Evolutionary conservation across 2,888 invertebrate species (phyloP).

Genomic region (Aphidius colemani): DNA sequence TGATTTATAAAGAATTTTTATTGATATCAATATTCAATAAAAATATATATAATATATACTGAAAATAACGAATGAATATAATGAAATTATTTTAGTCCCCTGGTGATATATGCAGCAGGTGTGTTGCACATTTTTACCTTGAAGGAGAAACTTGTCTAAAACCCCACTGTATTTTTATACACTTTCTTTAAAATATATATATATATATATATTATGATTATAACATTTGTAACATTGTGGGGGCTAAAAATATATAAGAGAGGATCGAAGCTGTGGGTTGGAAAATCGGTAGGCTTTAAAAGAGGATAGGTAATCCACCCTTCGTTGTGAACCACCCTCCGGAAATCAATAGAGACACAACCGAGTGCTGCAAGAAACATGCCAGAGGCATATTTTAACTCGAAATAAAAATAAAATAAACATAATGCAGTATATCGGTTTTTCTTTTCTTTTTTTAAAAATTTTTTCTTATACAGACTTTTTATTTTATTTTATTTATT

Average conservation of each 20-base stretch:
- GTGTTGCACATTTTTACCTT: too few species aligned
- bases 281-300: conserved; percentile 28
- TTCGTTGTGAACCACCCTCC: conserved; percentile 36
- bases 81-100: too few species aligned
- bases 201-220: not conserved
- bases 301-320: conserved; percentile 49
- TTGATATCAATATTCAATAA: too few species aligned
- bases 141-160: too few species aligned
- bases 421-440: not conserved
- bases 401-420: too few species aligned
- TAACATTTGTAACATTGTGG: not conserved
- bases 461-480: conserved; percentile 11
- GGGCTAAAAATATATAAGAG: not conserved
- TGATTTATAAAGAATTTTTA: too few species aligned
- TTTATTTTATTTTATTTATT: not conserved
- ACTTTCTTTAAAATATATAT: not conserved
- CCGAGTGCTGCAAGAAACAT: conserved; percentile 34
- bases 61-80: too few species aligned
- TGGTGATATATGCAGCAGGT: too few species aligned
- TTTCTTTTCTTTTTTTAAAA: conserved; percentile 10
- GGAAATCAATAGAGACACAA: conserved; percentile 44
- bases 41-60: too few species aligned
- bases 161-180: too few species aligned
- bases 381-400: too few species aligned
- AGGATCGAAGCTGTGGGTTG: not conserved